Conservation (phyloP, 2,797 vertebrate genomes). For the Ispidina lecontei region DNA sequence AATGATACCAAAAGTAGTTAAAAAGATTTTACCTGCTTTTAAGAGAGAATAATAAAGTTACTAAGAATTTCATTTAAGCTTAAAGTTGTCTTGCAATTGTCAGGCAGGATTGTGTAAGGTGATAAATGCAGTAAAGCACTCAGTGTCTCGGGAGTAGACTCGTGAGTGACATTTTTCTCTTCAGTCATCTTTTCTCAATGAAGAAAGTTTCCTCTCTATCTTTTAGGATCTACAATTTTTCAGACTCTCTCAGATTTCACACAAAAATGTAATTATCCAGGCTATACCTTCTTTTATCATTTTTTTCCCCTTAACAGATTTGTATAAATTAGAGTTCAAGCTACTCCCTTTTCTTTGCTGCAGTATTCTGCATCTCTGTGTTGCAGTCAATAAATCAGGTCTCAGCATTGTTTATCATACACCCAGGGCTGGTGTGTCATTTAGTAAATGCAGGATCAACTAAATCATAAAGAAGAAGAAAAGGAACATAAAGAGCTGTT, state of each 20-base stretch:
- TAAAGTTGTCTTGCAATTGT: conserved; percentile 53
- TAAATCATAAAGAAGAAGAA: conserved; percentile 13
- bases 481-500: not conserved
- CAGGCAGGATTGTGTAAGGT: not conserved
- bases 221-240: not conserved
- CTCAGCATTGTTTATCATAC: not conserved
- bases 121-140: conserved; percentile 47
- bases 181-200: not conserved
- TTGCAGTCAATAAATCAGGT: not conserved
- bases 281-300: not conserved
- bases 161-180: not conserved
- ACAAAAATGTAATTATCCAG: not conserved
- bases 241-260: not conserved
- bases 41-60: conserved; percentile 73
- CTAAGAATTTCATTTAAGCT: conserved; percentile 65
- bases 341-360: not conserved
- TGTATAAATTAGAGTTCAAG: not conserved
- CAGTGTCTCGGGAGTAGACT: not conserved
- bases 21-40: conserved; percentile 73
- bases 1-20: conserved; percentile 68
- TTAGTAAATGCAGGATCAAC: not conserved
- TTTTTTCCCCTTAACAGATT: not conserved
- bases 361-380: not conserved
- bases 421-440: not conserved
- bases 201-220: not conserved